These are phyloP conservation scores for Ceratina japonica DNA, from an alignment of 1,140 invertebrate genomes.

Conservation along the genomic window DNA sequence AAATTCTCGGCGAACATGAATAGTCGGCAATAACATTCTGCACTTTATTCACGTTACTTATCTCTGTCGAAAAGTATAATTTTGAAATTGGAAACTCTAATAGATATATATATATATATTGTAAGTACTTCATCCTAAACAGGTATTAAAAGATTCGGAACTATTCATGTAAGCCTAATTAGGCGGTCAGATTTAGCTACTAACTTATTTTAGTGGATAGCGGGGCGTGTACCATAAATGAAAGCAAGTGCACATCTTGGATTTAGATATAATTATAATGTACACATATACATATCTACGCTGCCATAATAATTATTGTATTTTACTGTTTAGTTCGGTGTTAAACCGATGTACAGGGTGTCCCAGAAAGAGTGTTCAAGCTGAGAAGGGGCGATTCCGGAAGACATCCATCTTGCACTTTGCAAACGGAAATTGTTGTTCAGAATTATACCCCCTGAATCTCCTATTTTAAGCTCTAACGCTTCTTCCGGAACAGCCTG, in stretches of 20 bases:
- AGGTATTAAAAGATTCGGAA: not conserved
- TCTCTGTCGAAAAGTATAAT: no score
- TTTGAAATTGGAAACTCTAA: not conserved
- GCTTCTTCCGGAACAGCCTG: no score
- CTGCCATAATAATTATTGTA: constrained; percentile 38
- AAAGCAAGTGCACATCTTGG: constrained; percentile 32
- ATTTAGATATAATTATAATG: constrained; percentile 15
- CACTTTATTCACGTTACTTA: no score
- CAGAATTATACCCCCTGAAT: no score
- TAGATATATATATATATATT: not conserved
- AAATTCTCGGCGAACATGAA: constrained; percentile 35
- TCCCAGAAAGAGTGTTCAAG: no score
- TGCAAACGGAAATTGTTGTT: no score
- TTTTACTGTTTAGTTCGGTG: constrained; percentile 6
- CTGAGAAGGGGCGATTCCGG: no score
- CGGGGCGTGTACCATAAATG: constrained; percentile 39
- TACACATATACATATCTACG: constrained; percentile 29
- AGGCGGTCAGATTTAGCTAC: constrained; percentile 31
- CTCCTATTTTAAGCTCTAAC: no score
- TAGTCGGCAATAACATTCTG: not conserved
- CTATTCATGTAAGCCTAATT: constrained; percentile 33
- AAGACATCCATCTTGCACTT: no score
- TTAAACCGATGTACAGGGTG: not conserved
- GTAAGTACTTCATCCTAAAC: not conserved
- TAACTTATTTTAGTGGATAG: constrained; percentile 36